A percentile compares a stretch with the other conserved stretches of the same genome.
These are phyloP conservation scores for Cynodonichthys magdalenae DNA, from an alignment of 2,797 vertebrate genomes.

Conservation along the genomic window DNA sequence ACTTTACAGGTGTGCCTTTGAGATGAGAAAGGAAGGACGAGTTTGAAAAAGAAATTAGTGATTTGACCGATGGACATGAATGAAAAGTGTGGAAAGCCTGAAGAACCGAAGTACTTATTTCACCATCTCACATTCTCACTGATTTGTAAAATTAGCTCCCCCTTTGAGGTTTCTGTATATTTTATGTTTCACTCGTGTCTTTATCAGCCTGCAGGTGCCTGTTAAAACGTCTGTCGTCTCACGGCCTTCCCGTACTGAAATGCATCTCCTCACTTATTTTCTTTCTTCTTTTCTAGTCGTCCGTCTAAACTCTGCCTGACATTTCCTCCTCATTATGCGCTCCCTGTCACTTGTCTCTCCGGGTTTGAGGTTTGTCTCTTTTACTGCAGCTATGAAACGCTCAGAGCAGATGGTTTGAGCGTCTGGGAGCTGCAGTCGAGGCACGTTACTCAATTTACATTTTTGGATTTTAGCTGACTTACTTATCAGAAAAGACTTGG, in stretches of 20 bases:
- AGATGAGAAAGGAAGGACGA: neutral
- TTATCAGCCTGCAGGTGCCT: constrained; percentile 21
- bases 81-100: neutral
- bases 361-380: constrained; percentile 54
- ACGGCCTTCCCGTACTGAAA: constrained; percentile 19
- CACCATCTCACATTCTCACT: too few species aligned
- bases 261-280: constrained; percentile 32
- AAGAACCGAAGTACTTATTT: neutral
- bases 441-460: constrained; percentile 65
- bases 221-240: constrained; percentile 44
- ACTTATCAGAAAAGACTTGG: constrained; percentile 46
- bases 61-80: neutral
- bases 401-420: constrained; percentile 65
- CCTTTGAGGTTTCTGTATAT: too few species aligned
- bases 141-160: too few species aligned
- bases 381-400: constrained; percentile 48
- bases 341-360: constrained; percentile 43
- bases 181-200: constrained; percentile 9
- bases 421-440: constrained; percentile 62
- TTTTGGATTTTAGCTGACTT: constrained; percentile 56
- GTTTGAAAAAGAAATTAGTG: neutral
- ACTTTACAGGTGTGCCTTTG: neutral
- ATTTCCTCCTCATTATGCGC: constrained; percentile 54
- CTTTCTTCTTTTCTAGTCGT: constrained; percentile 18
- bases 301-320: constrained; percentile 34